These are phyloP conservation scores for Diarsia brunnea DNA, from an alignment of 2,888 invertebrate species.

Conservation along the genomic window DNA sequence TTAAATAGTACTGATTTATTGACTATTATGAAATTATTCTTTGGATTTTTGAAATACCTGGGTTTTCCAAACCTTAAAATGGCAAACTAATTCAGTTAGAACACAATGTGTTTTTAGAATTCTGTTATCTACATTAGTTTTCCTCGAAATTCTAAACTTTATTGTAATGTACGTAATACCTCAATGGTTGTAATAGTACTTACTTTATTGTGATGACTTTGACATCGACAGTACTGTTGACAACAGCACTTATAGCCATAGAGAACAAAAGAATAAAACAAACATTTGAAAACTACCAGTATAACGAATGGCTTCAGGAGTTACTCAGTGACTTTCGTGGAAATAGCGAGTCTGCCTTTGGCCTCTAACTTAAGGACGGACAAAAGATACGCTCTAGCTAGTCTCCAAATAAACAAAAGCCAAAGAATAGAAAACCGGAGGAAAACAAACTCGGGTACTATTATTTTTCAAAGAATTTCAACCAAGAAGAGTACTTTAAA, in stretches of 20 bases:
- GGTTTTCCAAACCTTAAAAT: background rate
- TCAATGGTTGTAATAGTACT: too few relatives aligned
- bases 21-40: too few relatives aligned
- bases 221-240: background rate
- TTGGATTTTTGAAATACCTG: background rate
- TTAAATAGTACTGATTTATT: conserved; percentile 7
- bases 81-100: background rate
- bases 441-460: conserved; percentile 2
- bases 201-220: background rate
- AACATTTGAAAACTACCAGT: background rate
- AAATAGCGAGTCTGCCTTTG: background rate
- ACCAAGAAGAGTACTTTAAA: conserved; percentile 30
- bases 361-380: background rate
- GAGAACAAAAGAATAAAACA: too few relatives aligned
- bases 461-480: conserved; percentile 12
- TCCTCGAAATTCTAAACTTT: background rate
- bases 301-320: background rate
- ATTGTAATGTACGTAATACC: too few relatives aligned
- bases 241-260: background rate
- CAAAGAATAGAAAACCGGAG: conserved; percentile 10
- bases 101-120: background rate
- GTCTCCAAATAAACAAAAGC: conserved; percentile 11
- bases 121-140: background rate
- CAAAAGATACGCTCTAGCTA: conserved; percentile 21
- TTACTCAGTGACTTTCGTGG: background rate